Conservation (phyloP, 2,888 invertebrate species). For the Polyommatus icarus region DNA sequence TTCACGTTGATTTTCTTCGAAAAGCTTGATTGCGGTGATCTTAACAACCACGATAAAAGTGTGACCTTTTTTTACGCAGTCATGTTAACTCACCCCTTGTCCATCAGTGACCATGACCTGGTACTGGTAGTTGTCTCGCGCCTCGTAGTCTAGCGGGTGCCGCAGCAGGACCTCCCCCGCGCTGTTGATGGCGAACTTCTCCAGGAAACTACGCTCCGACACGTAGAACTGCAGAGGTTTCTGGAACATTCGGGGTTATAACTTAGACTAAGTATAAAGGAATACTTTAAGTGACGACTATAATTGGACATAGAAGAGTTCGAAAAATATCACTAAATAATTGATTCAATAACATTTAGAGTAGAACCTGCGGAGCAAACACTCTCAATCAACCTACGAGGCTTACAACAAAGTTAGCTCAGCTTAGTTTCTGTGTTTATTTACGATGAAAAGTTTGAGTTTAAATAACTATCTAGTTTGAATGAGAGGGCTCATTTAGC, state of each 20-base stretch:
- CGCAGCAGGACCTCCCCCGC: conserved; percentile 90
- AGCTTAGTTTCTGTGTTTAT: too few species aligned
- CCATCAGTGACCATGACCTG: conserved; percentile 92
- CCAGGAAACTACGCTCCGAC: conserved; percentile 86
- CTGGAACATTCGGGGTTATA: conserved; percentile 51
- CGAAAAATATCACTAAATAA: too few species aligned
- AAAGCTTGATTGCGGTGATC: not conserved
- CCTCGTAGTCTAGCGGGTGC: conserved; percentile 89
- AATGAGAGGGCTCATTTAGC: too few species aligned
- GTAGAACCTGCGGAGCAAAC: too few species aligned
- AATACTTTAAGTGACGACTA: too few species aligned
- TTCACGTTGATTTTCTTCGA: not conserved
- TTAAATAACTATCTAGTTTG: too few species aligned
- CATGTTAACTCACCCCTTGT: conserved; percentile 77
- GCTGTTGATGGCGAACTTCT: conserved; percentile 87
- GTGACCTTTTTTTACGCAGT: not conserved
- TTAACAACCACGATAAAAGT: not conserved
- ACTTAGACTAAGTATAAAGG: conserved; percentile 31
- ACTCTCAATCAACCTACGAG: too few species aligned
- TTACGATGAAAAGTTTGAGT: too few species aligned
- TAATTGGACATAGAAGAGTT: too few species aligned
- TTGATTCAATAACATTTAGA: too few species aligned
- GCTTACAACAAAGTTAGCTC: too few species aligned
- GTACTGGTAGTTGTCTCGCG: conserved; percentile 85
- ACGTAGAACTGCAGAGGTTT: conserved; percentile 86